phyloP scores from a whole-genome alignment of 2,113 vertebrate species.

The Phalacrocorax brasilianus region DNA sequence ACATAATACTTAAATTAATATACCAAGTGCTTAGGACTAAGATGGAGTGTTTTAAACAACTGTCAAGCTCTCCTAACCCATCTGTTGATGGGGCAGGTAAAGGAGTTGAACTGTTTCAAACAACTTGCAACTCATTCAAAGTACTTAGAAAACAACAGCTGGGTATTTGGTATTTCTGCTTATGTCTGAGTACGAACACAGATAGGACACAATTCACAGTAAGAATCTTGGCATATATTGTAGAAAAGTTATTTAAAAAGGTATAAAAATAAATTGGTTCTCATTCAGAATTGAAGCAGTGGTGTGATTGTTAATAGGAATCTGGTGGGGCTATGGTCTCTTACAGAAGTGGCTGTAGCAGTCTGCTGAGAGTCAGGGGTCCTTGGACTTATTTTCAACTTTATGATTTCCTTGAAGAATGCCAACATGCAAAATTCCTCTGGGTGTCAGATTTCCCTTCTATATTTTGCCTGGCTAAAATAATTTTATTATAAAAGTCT shows the following conservation, averaged over 20 bases:
- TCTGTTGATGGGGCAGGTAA: not conserved
- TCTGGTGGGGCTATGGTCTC: not conserved
- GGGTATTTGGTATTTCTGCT: not conserved
- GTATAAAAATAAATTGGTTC: not conserved
- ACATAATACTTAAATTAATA: not conserved
- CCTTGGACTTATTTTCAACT: not conserved
- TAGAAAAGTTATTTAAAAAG: not conserved
- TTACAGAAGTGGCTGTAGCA: not conserved
- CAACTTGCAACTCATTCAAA: not conserved
- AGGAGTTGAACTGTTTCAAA: not conserved
- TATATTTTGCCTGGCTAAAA: not conserved
- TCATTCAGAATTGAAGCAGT: not conserved
- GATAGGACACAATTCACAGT: not conserved
- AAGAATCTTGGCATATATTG: not conserved
- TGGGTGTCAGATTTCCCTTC: not conserved
- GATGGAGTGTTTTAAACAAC: not conserved
- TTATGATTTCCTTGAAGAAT: not conserved
- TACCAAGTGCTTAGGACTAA: not conserved
- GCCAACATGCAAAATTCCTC: not conserved
- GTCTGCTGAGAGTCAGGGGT: not conserved
- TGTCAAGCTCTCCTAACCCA: not conserved
- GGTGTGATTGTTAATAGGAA: not conserved
- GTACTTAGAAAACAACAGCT: not conserved
- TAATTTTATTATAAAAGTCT: not conserved
- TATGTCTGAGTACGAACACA: not conserved